Evolutionary conservation across 2,888 invertebrate species (phyloP).

Genomic region (Hirtodrosophila duncani): DNA sequence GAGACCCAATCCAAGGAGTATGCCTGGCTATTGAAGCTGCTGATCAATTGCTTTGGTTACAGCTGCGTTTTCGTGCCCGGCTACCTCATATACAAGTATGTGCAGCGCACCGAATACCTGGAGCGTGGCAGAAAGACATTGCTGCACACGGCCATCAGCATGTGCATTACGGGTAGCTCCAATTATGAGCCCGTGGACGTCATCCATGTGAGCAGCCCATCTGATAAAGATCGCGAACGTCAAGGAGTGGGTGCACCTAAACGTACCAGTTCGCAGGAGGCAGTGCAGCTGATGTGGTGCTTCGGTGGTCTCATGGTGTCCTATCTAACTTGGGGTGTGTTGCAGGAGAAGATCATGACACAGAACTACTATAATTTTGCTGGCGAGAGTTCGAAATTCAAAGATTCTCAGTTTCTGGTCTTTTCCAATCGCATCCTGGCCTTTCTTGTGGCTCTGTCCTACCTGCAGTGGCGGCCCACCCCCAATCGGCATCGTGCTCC

Average conservation of each 20-base stretch:
- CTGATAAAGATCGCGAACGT: constrained; percentile 29
- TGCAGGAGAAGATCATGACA: constrained; percentile 99
- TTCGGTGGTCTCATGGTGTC: constrained; percentile 92
- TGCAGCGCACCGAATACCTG: constrained; percentile 87
- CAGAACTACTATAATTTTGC: constrained; percentile 84
- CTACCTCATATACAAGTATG: constrained; percentile 88
- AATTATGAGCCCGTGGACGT: constrained; percentile 76
- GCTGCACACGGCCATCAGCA: constrained; percentile 72
- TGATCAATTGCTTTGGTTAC: constrained; percentile 91
- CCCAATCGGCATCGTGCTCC: constrained; percentile 89
- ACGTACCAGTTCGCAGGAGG: constrained; percentile 81
- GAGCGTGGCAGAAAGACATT: constrained; percentile 80
- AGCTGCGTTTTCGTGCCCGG: constrained; percentile 92
- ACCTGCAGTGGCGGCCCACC: constrained; percentile 80
- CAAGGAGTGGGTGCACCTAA: constrained; percentile 50
- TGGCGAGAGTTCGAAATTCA: constrained; percentile 84
- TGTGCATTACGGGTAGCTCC: constrained; percentile 75
- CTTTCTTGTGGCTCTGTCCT: constrained; percentile 84
- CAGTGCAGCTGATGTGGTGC: constrained; percentile 85
- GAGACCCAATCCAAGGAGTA: constrained; percentile 80
- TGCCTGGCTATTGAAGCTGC: constrained; percentile 87
- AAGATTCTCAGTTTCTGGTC: constrained; percentile 97
- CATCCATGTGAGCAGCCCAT: constrained; percentile 66
- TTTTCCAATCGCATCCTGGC: constrained; percentile 96
- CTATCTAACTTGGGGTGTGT: constrained; percentile 96